phyloP scores from a whole-genome alignment of 2,888 invertebrate species.

The Lithophane ornitopus region DNA sequence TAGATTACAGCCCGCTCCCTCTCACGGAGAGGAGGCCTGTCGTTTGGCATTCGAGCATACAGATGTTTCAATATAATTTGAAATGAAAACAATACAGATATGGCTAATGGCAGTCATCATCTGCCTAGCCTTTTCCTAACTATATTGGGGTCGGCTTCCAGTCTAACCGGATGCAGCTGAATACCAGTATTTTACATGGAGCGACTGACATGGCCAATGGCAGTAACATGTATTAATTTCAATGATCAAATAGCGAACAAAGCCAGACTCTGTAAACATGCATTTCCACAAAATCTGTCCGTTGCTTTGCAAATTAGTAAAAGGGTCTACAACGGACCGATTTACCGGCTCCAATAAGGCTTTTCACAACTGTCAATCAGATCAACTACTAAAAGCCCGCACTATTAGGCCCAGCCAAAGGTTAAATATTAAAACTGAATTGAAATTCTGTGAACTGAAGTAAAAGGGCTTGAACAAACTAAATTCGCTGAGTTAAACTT shows the following conservation, averaged over 20 bases:
- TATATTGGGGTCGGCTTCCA: too few species aligned
- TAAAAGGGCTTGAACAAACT: conserved; percentile 12
- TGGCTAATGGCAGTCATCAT: background rate
- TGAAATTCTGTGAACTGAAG: conserved; percentile 24
- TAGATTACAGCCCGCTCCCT: too few species aligned
- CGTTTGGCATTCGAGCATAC: background rate
- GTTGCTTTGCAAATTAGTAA: conserved; percentile 4
- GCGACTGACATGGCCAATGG: too few species aligned
- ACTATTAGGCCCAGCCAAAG: conserved; percentile 9
- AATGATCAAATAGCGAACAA: background rate
- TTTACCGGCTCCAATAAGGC: background rate
- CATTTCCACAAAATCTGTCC: background rate
- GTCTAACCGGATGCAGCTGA: too few species aligned
- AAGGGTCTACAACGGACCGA: too few species aligned
- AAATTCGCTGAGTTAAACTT: conserved; percentile 32
- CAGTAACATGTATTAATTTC: background rate
- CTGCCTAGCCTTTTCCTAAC: too few species aligned
- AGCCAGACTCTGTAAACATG: background rate
- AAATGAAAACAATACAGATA: background rate
- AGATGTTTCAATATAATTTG: background rate
- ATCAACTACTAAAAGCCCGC: conserved; percentile 30
- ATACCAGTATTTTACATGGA: too few species aligned
- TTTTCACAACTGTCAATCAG: conserved; percentile 24
- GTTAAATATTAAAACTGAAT: conserved; percentile 19
- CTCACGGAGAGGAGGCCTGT: too few species aligned